These are phyloP conservation scores for Cosmia trapezina DNA, from an alignment of 2,888 invertebrate genomes.

Conservation along the genomic window DNA sequence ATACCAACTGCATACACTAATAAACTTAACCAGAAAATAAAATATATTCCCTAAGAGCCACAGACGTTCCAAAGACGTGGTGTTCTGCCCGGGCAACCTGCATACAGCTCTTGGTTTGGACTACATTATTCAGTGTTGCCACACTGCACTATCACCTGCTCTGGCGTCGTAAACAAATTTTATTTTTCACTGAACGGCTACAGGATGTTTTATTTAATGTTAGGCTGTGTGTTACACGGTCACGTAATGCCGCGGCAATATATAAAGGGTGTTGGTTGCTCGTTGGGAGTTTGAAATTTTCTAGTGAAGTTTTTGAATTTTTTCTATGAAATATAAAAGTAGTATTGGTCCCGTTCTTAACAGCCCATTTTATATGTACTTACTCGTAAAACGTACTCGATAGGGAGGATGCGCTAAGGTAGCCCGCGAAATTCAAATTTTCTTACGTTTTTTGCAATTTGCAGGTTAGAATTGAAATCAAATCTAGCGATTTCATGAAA, in stretches of 20 bases:
- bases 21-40: constrained; percentile 39
- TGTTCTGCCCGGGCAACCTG: constrained; percentile 35
- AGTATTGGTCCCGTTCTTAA: constrained; percentile 13
- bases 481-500: too few relatives aligned
- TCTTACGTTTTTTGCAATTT: too few relatives aligned
- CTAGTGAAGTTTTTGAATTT: constrained; percentile 30
- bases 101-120: constrained; percentile 24
- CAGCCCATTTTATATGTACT: constrained; percentile 20
- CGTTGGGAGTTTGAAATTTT: constrained; percentile 35
- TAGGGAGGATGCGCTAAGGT: too few relatives aligned
- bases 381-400: constrained; percentile 16
- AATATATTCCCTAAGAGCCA: constrained; percentile 24
- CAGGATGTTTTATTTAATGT: constrained; percentile 55
- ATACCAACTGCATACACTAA: constrained; percentile 32
- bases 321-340: constrained; percentile 40
- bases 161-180: constrained; percentile 59
- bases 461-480: too few relatives aligned
- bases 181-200: constrained; percentile 55
- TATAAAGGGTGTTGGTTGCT: constrained; percentile 23
- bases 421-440: too few relatives aligned
- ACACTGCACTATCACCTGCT: constrained; percentile 51
- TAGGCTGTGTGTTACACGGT: constrained; percentile 50
- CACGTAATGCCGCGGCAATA: constrained; percentile 51
- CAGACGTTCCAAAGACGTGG: constrained; percentile 16
- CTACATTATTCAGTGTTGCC: constrained; percentile 63